Evolutionary conservation across 2,797 vertebrate genomes (phyloP).

Genomic region (Catharus ustulatus): DNA sequence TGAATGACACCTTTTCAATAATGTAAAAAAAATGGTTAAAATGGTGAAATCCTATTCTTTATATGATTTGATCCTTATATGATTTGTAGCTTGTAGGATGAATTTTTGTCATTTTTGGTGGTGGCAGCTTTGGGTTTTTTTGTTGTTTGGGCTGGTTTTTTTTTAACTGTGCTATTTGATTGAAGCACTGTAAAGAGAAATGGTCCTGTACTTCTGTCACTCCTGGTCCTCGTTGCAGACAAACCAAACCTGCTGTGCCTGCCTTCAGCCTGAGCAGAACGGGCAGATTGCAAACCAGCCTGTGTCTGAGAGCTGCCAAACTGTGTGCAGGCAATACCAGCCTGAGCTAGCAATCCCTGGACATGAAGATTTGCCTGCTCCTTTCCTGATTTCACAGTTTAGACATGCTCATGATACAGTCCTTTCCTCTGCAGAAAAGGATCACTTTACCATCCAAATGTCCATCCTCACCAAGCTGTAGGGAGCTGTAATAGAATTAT

Average conservation of each 20-base stretch:
- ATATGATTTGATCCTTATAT: background rate
- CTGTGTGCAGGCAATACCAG: background rate
- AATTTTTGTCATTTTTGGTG: background rate
- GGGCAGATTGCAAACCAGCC: background rate
- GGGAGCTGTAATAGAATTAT: background rate
- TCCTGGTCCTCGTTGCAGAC: background rate
- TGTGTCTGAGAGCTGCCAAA: background rate
- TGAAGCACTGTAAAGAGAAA: background rate
- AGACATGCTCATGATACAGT: fast-evolving
- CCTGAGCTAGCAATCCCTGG: background rate
- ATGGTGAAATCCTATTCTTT: background rate
- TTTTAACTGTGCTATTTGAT: background rate
- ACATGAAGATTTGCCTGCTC: background rate
- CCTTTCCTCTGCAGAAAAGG: background rate
- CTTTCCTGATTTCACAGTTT: background rate
- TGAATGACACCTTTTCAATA: background rate
- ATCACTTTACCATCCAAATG: background rate
- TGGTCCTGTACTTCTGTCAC: background rate
- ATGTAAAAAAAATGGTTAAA: fast-evolving
- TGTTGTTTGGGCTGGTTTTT: background rate
- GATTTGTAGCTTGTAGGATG: background rate
- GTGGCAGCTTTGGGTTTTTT: fast-evolving
- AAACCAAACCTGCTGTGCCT: background rate
- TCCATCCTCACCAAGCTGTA: background rate
- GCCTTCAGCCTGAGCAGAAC: background rate